phyloP scores from a whole-genome alignment of 2,888 invertebrate species.

The Resseliella maxima region DNA sequence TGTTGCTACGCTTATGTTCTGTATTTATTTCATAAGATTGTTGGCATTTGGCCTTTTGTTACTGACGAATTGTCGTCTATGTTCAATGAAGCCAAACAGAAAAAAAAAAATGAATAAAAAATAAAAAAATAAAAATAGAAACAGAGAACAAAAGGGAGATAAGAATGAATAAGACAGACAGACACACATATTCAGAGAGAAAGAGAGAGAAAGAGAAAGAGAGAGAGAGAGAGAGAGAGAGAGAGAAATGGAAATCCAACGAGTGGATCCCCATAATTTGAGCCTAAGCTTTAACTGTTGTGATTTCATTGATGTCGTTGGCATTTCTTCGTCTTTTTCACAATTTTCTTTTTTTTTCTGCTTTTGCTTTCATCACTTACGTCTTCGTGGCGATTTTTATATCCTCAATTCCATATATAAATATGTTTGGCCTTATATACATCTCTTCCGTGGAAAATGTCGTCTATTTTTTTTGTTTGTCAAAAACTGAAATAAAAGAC shows the following conservation, averaged over 20 bases:
- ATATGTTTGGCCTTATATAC: not conserved
- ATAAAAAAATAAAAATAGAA: too few relatives aligned
- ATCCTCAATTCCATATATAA: not conserved
- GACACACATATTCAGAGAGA: too few relatives aligned
- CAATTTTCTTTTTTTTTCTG: not conserved
- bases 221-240: not conserved
- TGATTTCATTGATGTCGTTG: conserved; percentile 24
- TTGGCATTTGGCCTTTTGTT: conserved; percentile 6
- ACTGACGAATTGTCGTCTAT: not conserved
- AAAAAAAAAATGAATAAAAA: too few relatives aligned
- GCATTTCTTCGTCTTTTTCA: not conserved
- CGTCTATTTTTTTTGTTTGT: conserved; percentile 43
- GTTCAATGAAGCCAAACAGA: too few relatives aligned
- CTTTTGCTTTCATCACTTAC: not conserved
- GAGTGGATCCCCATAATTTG: not conserved
- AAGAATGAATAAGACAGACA: too few relatives aligned
- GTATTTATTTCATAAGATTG: not conserved
- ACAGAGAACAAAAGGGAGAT: too few relatives aligned
- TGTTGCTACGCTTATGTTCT: not conserved
- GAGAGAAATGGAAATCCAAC: too few relatives aligned
- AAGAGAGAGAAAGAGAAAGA: not conserved
- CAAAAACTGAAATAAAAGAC: conserved; percentile 3
- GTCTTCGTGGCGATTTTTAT: not conserved
- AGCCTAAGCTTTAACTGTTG: not conserved
- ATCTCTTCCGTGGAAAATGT: conserved; percentile 21